Conservation (phyloP, 2,888 invertebrate genomes). For the Noctua pronuba region DNA sequence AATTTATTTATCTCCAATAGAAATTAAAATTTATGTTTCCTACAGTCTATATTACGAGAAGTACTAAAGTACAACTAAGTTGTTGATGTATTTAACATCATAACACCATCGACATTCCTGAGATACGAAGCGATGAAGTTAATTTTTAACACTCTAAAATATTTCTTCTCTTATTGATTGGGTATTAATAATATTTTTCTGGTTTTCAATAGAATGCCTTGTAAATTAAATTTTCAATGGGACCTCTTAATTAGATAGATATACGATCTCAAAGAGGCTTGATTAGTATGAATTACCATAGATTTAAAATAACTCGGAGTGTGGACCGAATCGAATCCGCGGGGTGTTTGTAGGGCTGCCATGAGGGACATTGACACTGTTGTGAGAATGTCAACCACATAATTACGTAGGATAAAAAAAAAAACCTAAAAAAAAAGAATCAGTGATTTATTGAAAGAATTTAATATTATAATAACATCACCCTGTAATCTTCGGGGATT, state of each 20-base stretch:
- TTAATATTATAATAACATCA: no score
- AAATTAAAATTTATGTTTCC: conserved; percentile 54
- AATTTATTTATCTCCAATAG: conserved; percentile 60
- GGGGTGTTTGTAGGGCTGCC: conserved; percentile 59
- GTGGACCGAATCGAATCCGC: conserved; percentile 62
- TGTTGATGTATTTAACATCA: conserved; percentile 24
- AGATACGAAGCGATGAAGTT: conserved; percentile 9
- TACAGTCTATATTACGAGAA: conserved; percentile 27
- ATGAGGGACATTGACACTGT: not conserved
- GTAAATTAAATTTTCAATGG: conserved; percentile 60
- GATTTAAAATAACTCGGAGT: conserved; percentile 67
- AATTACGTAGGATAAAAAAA: not conserved
- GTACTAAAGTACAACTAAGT: conserved; percentile 29
- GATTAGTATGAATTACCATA: conserved; percentile 67
- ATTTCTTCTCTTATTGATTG: conserved; percentile 54
- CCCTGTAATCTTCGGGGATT: no score
- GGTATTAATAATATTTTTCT: conserved; percentile 57
- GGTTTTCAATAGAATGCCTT: conserved; percentile 55
- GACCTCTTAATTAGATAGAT: conserved; percentile 64
- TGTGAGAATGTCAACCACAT: not conserved
- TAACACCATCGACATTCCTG: conserved; percentile 42
- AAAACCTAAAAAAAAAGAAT: no score
- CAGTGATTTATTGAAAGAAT: no score
- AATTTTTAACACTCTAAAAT: conserved; percentile 60
- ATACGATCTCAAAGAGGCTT: conserved; percentile 61